A percentile compares a stretch with the other conserved stretches of the same genome.
These are phyloP conservation scores for Scaptomyza tumidula DNA, from an alignment of 2,888 invertebrate species.

Conservation along the genomic window DNA sequence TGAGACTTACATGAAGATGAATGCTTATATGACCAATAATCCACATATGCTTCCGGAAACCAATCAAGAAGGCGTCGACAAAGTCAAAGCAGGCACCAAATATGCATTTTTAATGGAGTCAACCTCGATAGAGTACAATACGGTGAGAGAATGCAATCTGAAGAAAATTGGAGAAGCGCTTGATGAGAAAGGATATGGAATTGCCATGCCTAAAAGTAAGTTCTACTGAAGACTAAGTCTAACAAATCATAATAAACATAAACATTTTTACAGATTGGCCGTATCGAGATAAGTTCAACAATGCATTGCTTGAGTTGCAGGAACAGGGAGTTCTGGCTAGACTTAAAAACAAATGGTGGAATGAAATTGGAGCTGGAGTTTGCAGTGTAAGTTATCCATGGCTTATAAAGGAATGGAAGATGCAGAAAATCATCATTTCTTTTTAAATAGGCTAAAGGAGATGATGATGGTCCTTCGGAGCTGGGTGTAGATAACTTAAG, in stretches of 20 bases:
- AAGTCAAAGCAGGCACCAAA: constrained; percentile 81
- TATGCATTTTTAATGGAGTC: constrained; percentile 93
- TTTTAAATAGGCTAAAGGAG: constrained; percentile 60
- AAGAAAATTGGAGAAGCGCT: constrained; percentile 87
- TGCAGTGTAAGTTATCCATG: constrained; percentile 86
- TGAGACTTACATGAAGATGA: constrained; percentile 91
- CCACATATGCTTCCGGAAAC: constrained; percentile 84
- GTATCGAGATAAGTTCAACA: constrained; percentile 91
- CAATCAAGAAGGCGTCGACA: constrained; percentile 86
- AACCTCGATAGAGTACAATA: constrained; percentile 90
- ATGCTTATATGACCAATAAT: constrained; percentile 89
- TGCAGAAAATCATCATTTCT: not conserved
- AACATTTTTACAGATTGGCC: constrained; percentile 80
- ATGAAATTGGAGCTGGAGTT: constrained; percentile 90
- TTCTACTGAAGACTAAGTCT: not conserved
- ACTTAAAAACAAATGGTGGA: constrained; percentile 96
- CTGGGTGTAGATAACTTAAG: constrained; percentile 88
- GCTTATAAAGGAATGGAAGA: not conserved
- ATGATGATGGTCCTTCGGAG: constrained; percentile 74
- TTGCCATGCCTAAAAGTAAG: constrained; percentile 89
- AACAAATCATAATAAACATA: not conserved
- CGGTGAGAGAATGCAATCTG: constrained; percentile 88
- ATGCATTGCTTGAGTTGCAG: constrained; percentile 92
- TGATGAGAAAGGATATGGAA: constrained; percentile 90
- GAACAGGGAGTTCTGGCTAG: constrained; percentile 91